Evolutionary conservation across 2,113 vertebrate genomes (phyloP).

Genomic region (Centrocercus urophasianus): DNA sequence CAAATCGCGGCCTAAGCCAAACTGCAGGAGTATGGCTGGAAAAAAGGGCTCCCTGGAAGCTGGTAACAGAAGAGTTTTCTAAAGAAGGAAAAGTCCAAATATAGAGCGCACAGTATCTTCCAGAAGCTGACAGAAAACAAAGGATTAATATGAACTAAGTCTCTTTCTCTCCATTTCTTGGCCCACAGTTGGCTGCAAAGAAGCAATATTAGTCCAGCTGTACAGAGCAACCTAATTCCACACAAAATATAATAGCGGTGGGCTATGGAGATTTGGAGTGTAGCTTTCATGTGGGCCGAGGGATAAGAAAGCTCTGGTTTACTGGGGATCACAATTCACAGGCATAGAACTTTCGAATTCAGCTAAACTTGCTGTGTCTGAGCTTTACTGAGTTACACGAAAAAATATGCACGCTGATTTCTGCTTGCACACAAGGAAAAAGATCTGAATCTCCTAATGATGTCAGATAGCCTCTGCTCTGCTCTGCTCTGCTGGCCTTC

Average conservation of each 20-base stretch:
- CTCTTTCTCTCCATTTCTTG: background rate
- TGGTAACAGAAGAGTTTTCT: background rate
- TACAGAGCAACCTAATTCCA: background rate
- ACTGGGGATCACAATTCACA: background rate
- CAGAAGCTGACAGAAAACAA: slow-evolving; percentile 12
- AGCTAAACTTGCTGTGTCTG: background rate
- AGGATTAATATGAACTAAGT: slow-evolving; percentile 16
- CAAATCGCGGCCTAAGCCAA: background rate
- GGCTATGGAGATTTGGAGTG: background rate
- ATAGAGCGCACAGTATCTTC: background rate
- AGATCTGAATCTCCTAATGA: background rate
- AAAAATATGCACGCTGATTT: background rate
- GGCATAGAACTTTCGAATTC: background rate
- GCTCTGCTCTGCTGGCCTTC: background rate
- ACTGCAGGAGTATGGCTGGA: background rate
- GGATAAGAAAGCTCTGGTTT: background rate
- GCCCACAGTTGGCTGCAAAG: background rate
- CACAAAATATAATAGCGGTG: background rate
- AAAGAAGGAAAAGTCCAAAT: background rate
- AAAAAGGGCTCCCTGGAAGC: background rate
- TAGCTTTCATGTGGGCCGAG: background rate
- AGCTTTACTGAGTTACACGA: background rate
- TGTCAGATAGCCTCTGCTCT: background rate
- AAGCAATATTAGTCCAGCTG: background rate
- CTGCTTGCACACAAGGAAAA: background rate